Conservation (phyloP, 2,888 invertebrate species). For the Polyommatus icarus region DNA sequence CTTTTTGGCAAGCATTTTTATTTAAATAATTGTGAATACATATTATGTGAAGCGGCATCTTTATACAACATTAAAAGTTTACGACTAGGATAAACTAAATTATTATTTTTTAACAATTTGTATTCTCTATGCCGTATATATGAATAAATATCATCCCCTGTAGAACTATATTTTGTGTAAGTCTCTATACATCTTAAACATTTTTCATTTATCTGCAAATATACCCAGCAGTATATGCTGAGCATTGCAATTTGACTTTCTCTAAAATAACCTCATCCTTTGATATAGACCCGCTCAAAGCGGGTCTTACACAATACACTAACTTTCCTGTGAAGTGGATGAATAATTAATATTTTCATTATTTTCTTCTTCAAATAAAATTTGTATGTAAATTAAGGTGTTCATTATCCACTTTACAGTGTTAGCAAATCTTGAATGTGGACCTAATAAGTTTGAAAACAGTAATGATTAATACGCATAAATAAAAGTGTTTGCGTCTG, state of each 20-base stretch:
- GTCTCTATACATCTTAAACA: conserved; percentile 32
- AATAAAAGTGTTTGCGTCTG: conserved; percentile 14
- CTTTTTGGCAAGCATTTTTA: no score
- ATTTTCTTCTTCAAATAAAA: conserved; percentile 31
- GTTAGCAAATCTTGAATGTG: conserved; percentile 12
- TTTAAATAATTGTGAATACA: no score
- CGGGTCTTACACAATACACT: no score
- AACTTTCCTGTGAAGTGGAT: conserved; percentile 13
- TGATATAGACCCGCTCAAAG: no score
- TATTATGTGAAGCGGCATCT: no score
- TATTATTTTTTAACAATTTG: conserved; percentile 35
- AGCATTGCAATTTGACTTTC: conserved; percentile 35
- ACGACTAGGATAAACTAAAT: conserved; percentile 32
- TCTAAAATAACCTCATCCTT: conserved; percentile 15
- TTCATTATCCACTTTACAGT: conserved; percentile 27
- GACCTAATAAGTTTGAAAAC: not conserved
- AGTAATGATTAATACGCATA: conserved; percentile 14
- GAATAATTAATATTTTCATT: not conserved
- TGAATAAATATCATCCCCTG: conserved; percentile 28
- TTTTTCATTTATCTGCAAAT: conserved; percentile 35
- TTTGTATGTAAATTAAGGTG: conserved; percentile 22
- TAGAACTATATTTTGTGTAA: conserved; percentile 13
- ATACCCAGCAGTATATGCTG: conserved; percentile 37
- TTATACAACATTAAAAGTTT: conserved; percentile 15
- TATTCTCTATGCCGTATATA: conserved; percentile 34